Conservation (phyloP, 2,113 vertebrate species). For the Pseudonaja textilis region DNA sequence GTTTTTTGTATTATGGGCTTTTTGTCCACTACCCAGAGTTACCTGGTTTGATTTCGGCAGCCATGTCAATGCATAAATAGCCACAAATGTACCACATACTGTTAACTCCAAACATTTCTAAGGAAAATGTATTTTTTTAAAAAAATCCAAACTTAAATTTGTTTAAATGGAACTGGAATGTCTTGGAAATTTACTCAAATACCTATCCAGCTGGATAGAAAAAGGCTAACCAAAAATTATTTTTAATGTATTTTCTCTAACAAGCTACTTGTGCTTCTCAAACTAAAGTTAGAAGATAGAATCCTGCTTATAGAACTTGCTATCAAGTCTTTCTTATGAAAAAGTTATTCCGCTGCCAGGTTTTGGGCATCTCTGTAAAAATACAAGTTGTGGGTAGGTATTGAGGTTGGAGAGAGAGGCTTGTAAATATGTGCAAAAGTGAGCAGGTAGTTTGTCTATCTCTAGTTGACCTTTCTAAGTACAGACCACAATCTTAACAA, state of each 20-base stretch:
- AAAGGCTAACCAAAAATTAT: not conserved
- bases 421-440: not conserved
- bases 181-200: not conserved
- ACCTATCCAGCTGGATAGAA: not conserved
- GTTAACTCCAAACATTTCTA: not conserved
- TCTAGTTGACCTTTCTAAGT: not conserved
- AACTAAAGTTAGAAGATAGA: not conserved
- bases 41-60: not conserved
- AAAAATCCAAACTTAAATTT: not conserved
- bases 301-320: not conserved
- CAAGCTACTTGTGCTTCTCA: not conserved
- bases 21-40: not conserved
- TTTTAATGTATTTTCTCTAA: not conserved
- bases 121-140: not conserved
- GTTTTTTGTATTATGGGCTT: not conserved
- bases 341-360: not conserved
- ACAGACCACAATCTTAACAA: not conserved
- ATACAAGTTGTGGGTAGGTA: not conserved
- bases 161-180: not conserved
- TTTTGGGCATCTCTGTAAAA: not conserved
- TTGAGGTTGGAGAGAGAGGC: not conserved
- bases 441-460: not conserved
- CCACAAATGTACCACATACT: not conserved
- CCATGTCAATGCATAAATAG: not conserved
- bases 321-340: not conserved